Base-by-base conservation (phyloP, 2,888 invertebrate species). In the Ferdinandea cuprea region DNA sequence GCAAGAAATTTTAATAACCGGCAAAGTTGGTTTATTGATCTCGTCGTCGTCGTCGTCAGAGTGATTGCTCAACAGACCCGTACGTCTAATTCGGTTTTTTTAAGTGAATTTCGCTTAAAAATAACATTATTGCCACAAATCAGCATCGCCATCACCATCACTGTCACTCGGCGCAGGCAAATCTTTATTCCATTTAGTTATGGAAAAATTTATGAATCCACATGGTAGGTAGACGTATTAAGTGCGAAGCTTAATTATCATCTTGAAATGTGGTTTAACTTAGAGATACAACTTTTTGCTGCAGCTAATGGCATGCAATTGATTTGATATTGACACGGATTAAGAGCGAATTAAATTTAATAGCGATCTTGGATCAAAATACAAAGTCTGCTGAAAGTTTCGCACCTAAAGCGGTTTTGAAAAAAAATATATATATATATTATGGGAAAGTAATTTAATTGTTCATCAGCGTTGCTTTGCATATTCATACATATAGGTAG, bases 271-370 rank as follows among this genome's bases (percentile, higher is more conserved):
- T 30, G 28, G 65, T 35, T 19, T 35, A 25, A 65, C 25, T 56
- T 2, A 15, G 13, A 42, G 44, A 11, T 42, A 63, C 73, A n/a
- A 59, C 48, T 80, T 80, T 69, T 54, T 61, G 11, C 11, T 13
- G 17, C 21, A 42, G 9, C 46, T 15, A 50, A 35, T 78, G 25
- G 30, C 32, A 48, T 35, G 42, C 42, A 79, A 71, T 69, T 46
- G 77, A 61, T 72, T 71, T 48, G 81, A 77, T 81, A 81, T 77
- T 81, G 81, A 81, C 81, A 77, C 63, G 65, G 59, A 72, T 77
- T 17, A 68, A 8, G 48, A 68, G 61, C 59, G 8, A n/a, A 50
- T 59, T 35, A 19, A 19, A 15, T 52, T 25, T 32, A 19, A 63
- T 52, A 13, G 77, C 19, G 63, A 32, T 65, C 76, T 74, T 30